Evolutionary conservation across 2,888 invertebrate genomes (phyloP), one percentile per base, ranked within the genome.

Genomic region (Leptinotarsa rubiginosa): DNA sequence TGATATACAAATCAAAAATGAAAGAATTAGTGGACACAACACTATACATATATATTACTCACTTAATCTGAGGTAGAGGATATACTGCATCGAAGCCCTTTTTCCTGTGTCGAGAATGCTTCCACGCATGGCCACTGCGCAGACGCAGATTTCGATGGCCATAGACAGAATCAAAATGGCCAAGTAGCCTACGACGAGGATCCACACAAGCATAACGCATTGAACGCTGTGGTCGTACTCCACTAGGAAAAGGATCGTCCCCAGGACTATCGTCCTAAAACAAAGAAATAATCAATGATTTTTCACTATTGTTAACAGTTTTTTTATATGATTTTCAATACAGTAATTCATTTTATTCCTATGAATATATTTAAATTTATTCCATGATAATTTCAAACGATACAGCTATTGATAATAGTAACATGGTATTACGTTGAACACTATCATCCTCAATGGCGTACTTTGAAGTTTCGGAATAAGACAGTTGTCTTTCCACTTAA

Each of bases 21-120:
- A n/a, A n/a, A n/a, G n/a, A n/a, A n/a, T n/a, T n/a, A n/a, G n/a
- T n/a, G n/a, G n/a, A n/a, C n/a, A n/a, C n/a, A n/a, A n/a, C n/a
- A n/a, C n/a, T n/a, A n/a, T n/a, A n/a, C n/a, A n/a, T 3, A 18
- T 13, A 16, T 3, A 65, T 13, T 70, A 87, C 91, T 91, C 88
- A 95, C 95, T 91, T 81, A 95, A 89, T 86, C 94, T 91, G 80
- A 92, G 88, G 88, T 96, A 96, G 82, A 96, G 92, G 82, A 95
- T 90, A 86, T 94, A 93, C 88, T 94, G 93, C 91, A 95, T 94
- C 79, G 93, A 91, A 80, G 92, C 89, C 74, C 96, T 89, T 15
- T 92, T 92, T 59, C 91, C 90, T n/a, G 93, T 92, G 84, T 95
- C 92, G 82, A 96, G 89, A 82, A 96, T 95, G 85, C 94, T 93